Conservation (phyloP, 2,797 vertebrate species). For the Alectoris magna region DNA sequence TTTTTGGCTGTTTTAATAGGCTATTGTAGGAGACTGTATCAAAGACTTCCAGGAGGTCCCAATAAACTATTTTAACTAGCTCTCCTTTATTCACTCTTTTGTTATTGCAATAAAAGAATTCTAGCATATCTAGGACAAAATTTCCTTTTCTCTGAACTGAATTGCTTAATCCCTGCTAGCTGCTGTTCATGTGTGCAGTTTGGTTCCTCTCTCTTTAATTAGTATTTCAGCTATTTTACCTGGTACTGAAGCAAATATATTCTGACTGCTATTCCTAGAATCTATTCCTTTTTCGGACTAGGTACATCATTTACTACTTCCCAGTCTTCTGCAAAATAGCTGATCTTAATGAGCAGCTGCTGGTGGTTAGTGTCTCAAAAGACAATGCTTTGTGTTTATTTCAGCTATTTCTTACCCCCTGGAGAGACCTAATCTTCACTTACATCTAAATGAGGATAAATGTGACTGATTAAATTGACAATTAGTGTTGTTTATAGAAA, state of each 20-base stretch:
- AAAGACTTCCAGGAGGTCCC: slow-evolving; percentile 40
- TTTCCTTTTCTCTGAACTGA: neutral
- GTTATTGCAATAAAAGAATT: slow-evolving; percentile 3
- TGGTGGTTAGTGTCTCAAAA: neutral
- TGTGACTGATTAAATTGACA: slow-evolving; percentile 33
- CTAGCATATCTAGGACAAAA: neutral
- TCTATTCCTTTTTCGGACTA: neutral
- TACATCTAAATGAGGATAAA: slow-evolving; percentile 39
- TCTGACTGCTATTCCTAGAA: neutral
- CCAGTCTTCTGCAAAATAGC: neutral
- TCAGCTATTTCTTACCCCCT: slow-evolving; percentile 6
- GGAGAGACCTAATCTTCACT: slow-evolving; percentile 41
- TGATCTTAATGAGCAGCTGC: slow-evolving; percentile 33
- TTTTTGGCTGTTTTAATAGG: slow-evolving; percentile 8
- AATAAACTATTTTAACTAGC: slow-evolving; percentile 41
- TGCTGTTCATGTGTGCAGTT: neutral
- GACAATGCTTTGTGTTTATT: slow-evolving; percentile 45
- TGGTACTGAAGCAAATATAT: slow-evolving; percentile 2
- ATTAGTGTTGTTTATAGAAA: slow-evolving; percentile 38
- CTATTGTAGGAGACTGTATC: neutral
- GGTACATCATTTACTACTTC: neutral
- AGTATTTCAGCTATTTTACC: slow-evolving; percentile 33
- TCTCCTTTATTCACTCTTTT: slow-evolving; percentile 27
- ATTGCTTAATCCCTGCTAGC: slow-evolving; percentile 4
- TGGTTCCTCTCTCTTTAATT: slow-evolving; percentile 35